Percentiles rank a stretch among this genome's conserved stretches.
phyloP scores from a whole-genome alignment of 2,888 invertebrate genomes.

The Acleris holmiana region DNA sequence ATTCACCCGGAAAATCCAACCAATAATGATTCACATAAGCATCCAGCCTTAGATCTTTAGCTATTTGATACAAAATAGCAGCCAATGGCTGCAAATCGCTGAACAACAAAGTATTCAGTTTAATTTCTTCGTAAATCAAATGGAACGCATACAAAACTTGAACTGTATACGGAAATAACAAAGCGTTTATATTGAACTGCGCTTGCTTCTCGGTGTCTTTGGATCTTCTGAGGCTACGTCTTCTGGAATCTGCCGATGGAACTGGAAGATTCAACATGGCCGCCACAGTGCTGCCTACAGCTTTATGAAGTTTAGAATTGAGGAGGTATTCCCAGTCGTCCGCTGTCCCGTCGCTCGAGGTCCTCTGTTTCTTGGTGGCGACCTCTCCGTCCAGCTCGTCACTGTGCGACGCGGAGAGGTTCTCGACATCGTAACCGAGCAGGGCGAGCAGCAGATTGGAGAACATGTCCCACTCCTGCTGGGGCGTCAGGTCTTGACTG shows the following conservation, averaged over 20 bases:
- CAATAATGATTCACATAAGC: slow-evolving; percentile 92
- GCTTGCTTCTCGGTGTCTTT: slow-evolving; percentile 58
- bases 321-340: slow-evolving; percentile 93
- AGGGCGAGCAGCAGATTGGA: slow-evolving; percentile 83
- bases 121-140: slow-evolving; percentile 95
- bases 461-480: slow-evolving; percentile 93
- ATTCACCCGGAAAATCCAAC: slow-evolving; percentile 90
- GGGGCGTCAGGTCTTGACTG: slow-evolving; percentile 88
- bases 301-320: slow-evolving; percentile 83
- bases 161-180: slow-evolving; percentile 89
- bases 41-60: slow-evolving; percentile 89
- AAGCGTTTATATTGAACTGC: slow-evolving; percentile 86
- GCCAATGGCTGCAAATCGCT: slow-evolving; percentile 88
- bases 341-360: slow-evolving; percentile 90
- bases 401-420: slow-evolving; percentile 79
- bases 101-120: slow-evolving; percentile 89
- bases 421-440: slow-evolving; percentile 89
- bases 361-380: slow-evolving; percentile 90
- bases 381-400: slow-evolving; percentile 72
- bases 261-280: slow-evolving; percentile 69
- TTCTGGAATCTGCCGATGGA: slow-evolving; percentile 43
- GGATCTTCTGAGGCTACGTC: slow-evolving; percentile 36
- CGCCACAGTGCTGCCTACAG: slow-evolving; percentile 69
- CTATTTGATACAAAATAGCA: slow-evolving; percentile 88
- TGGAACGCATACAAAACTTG: slow-evolving; percentile 92